phyloP scores from a whole-genome alignment of 2,113 vertebrate species.

The Saguinus midas region DNA sequence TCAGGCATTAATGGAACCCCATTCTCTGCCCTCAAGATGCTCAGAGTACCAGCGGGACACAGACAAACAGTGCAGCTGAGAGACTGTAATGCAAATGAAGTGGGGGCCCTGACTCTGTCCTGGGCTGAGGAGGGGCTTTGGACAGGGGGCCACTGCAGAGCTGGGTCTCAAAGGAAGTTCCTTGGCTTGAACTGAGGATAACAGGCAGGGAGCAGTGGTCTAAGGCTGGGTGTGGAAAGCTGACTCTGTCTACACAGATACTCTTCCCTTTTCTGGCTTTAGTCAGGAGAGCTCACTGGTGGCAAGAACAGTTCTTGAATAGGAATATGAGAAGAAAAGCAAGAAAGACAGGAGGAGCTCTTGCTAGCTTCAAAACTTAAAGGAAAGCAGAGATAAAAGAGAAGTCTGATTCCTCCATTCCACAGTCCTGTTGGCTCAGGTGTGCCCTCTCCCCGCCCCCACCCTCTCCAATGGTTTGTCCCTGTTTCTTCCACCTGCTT shows the following conservation, averaged over 20 bases:
- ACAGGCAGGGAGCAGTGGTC: neutral
- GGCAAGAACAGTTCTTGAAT: neutral
- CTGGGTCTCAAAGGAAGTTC: neutral
- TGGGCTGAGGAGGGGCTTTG: neutral
- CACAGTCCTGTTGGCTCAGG: neutral
- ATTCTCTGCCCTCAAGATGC: neutral
- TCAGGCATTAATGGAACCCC: neutral
- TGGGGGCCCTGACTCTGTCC: neutral
- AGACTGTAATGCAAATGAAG: neutral
- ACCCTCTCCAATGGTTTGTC: neutral
- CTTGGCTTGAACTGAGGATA: neutral
- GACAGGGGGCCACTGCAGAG: neutral
- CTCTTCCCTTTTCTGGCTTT: neutral
- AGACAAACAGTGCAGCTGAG: neutral
- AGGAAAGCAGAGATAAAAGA: neutral
- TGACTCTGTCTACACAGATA: neutral
- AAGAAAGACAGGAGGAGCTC: neutral
- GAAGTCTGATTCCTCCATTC: neutral
- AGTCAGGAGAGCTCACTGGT: neutral
- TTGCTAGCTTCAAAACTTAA: neutral
- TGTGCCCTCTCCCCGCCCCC: neutral
- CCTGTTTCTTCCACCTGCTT: neutral
- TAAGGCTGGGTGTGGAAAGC: neutral
- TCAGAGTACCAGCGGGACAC: neutral
- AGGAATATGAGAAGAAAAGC: neutral